phyloP scores from a whole-genome alignment of 2,113 vertebrate genomes.

The Sakesphorus luctuosus region DNA sequence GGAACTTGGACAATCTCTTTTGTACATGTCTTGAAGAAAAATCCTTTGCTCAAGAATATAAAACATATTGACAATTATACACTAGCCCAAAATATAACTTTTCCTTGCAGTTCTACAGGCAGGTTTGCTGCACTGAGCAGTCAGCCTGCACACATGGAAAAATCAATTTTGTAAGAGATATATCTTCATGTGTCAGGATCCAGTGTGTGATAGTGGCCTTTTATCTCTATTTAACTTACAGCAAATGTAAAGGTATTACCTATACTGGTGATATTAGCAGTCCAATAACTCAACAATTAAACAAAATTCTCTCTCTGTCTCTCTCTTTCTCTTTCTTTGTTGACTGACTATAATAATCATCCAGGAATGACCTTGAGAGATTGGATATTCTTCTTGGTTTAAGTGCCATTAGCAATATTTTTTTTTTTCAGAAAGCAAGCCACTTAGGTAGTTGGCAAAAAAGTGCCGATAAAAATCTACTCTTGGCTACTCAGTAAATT shows the following conservation, averaged over 20 bases:
- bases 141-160: slow-evolving; percentile 60
- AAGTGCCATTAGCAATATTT: slow-evolving; percentile 74
- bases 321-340: background rate
- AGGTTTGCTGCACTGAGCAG: slow-evolving; percentile 38
- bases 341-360: slow-evolving; percentile 66
- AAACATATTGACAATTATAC: slow-evolving; percentile 73
- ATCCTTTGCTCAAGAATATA: slow-evolving; percentile 65
- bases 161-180: slow-evolving; percentile 76
- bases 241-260: slow-evolving; percentile 72
- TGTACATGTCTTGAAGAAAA: slow-evolving; percentile 60
- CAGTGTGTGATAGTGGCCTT: slow-evolving; percentile 58
- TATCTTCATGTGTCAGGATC: slow-evolving; percentile 73
- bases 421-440: slow-evolving; percentile 72
- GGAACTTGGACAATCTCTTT: slow-evolving; percentile 67
- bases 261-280: slow-evolving; percentile 59
- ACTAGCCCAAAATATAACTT: slow-evolving; percentile 50
- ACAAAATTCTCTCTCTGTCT: background rate
- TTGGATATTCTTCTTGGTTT: slow-evolving; percentile 69
- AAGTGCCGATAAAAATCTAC: slow-evolving; percentile 76
- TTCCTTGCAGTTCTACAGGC: slow-evolving; percentile 31
- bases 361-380: slow-evolving; percentile 74
- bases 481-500: slow-evolving; percentile 78
- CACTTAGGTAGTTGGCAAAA: slow-evolving; percentile 73
- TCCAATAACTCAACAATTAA: slow-evolving; percentile 74
- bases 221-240: slow-evolving; percentile 74